Evolutionary conservation across 2,113 vertebrate species (phyloP).

Genomic region (Bungarus multicinctus): DNA sequence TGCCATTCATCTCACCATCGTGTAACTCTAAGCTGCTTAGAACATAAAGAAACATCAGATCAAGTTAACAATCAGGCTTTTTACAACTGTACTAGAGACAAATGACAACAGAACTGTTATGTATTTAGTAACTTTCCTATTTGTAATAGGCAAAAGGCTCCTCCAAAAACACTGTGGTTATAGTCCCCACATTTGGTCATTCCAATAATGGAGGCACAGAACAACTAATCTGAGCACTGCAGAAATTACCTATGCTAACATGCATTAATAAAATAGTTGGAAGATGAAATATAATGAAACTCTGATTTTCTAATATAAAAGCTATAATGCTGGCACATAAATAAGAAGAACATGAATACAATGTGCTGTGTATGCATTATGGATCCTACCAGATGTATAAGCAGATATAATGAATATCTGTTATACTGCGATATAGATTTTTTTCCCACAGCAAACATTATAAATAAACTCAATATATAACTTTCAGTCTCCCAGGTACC

Average conservation of each 20-base stretch:
- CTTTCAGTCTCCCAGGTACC: background rate
- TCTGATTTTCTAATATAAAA: slow-evolving; percentile 2
- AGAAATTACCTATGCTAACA: slow-evolving; percentile 7
- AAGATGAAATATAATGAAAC: slow-evolving; percentile 10
- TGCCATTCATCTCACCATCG: background rate
- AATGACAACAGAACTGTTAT: background rate
- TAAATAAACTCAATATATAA: slow-evolving; percentile 23
- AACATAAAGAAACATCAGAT: background rate
- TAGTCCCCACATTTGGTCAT: background rate
- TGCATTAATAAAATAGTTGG: slow-evolving; percentile 17
- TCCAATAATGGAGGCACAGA: background rate
- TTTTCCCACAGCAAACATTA: background rate
- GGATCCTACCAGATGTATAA: slow-evolving; percentile 6
- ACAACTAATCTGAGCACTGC: background rate
- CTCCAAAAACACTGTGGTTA: background rate
- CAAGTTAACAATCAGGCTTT: background rate
- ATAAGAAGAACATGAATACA: background rate
- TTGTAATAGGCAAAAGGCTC: background rate
- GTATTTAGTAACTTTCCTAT: background rate
- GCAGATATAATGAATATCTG: slow-evolving; percentile 23
- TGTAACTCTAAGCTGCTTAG: background rate
- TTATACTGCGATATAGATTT: background rate
- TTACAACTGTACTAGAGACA: background rate
- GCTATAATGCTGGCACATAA: background rate
- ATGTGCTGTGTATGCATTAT: background rate